Percentiles rank a stretch among this genome's conserved stretches.
These are phyloP conservation scores for Eclectus roratus DNA, from an alignment of 2,113 vertebrate species.

Conservation along the genomic window DNA sequence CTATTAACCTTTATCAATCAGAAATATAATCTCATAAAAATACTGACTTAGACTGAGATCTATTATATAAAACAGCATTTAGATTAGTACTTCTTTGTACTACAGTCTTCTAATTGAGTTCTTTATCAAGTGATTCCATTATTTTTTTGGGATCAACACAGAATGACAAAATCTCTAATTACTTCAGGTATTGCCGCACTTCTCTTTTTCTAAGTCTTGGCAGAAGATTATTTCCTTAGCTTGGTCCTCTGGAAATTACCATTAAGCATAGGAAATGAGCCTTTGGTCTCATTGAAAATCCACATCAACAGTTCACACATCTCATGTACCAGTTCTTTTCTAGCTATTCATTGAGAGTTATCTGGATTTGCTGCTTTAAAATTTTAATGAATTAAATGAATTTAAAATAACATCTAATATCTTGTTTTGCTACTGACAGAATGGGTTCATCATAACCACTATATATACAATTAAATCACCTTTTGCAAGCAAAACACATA, in stretches of 20 bases:
- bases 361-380: background rate
- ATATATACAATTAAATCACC: background rate
- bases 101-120: background rate
- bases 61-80: background rate
- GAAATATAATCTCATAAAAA: conserved; percentile 30
- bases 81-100: background rate
- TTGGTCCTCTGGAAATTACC: background rate
- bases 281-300: background rate
- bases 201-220: background rate
- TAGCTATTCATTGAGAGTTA: background rate
- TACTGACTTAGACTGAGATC: background rate
- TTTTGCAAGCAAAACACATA: background rate
- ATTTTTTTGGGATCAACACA: background rate
- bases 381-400: background rate
- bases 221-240: background rate
- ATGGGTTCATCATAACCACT: background rate
- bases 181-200: background rate
- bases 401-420: background rate
- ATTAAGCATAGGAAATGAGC: background rate
- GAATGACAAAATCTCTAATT: background rate
- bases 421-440: background rate
- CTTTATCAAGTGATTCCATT: background rate
- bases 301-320: background rate
- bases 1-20: conserved; percentile 24
- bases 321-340: background rate